phyloP scores from a whole-genome alignment of 2,888 invertebrate species.

The Epinotia ramella region DNA sequence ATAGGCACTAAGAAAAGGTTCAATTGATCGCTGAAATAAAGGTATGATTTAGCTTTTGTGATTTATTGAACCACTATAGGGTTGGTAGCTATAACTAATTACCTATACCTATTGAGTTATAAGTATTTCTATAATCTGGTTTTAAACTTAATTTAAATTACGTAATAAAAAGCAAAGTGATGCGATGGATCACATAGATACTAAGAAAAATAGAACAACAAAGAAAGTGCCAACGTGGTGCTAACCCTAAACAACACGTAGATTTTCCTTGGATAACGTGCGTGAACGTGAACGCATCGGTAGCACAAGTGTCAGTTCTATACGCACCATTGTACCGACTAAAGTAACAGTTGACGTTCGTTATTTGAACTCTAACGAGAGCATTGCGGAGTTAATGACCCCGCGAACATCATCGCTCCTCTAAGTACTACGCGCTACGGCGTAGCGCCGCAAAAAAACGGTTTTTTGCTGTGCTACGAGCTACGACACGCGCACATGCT shows the following conservation, averaged over 20 bases:
- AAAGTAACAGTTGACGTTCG: conserved; percentile 15
- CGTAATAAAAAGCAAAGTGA: too few species aligned
- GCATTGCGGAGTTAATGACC: conserved; percentile 27
- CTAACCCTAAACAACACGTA: not conserved
- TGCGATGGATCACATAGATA: too few species aligned
- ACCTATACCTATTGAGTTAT: too few species aligned
- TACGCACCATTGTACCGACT: not conserved
- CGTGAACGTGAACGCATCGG: not conserved
- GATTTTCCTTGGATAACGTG: not conserved
- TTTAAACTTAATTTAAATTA: too few species aligned
- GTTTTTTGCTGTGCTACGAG: not conserved
- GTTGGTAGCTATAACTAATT: too few species aligned
- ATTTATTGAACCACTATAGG: too few species aligned
- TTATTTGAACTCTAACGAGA: conserved; percentile 14
- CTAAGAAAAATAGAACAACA: not conserved
- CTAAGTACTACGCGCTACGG: conserved; percentile 36
- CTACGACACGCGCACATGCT: not conserved
- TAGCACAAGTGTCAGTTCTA: conserved; percentile 7
- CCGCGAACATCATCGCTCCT: conserved; percentile 23
- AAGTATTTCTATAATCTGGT: too few species aligned
- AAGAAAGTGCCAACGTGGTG: too few species aligned
- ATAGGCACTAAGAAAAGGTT: too few species aligned
- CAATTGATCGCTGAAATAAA: too few species aligned
- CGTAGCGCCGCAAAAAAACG: conserved; percentile 24
- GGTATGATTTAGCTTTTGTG: too few species aligned